These are phyloP conservation scores for Yponomeuta sedellus DNA, from an alignment of 2,888 invertebrate species.

Conservation along the genomic window DNA sequence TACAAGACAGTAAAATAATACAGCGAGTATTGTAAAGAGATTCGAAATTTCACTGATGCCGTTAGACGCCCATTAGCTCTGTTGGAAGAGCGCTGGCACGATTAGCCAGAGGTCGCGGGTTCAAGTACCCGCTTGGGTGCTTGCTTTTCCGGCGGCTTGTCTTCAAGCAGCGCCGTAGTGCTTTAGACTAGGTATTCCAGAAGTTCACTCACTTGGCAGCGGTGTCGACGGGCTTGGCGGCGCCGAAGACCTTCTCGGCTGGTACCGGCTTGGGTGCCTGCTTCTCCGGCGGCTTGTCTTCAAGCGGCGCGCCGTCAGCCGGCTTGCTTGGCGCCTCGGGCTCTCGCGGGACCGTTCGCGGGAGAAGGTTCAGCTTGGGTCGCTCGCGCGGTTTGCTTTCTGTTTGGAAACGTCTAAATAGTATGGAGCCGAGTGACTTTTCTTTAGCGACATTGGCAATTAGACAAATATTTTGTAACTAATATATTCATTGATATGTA, in stretches of 20 bases:
- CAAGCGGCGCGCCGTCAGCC: conserved; percentile 46
- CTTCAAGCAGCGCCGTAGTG: conserved; percentile 42
- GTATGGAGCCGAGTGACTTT: too few species aligned
- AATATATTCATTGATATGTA: too few species aligned
- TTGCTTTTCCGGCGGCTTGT: conserved; percentile 37
- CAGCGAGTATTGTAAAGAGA: too few species aligned
- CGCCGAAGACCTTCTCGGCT: conserved; percentile 91
- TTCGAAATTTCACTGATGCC: too few species aligned
- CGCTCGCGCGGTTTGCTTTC: conserved; percentile 79
- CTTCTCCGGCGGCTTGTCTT: conserved; percentile 38
- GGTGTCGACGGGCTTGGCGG: conserved; percentile 96
- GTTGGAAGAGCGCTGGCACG: too few species aligned
- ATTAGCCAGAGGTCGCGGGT: too few species aligned
- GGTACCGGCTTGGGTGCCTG: conserved; percentile 70
- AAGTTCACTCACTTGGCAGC: conserved; percentile 78
- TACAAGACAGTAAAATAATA: too few species aligned
- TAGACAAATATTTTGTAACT: too few species aligned
- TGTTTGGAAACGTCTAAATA: conserved; percentile 20
- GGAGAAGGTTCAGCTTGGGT: conserved; percentile 86
- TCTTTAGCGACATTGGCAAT: too few species aligned
- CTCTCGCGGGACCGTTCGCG: conserved; percentile 86
- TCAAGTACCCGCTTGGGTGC: conserved; percentile 70
- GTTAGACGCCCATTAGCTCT: too few species aligned
- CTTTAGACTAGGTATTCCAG: too few species aligned
- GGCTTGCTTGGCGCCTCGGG: conserved; percentile 47